Evolutionary conservation across 2,888 invertebrate species (phyloP).

Genomic region (Arge pagana): DNA sequence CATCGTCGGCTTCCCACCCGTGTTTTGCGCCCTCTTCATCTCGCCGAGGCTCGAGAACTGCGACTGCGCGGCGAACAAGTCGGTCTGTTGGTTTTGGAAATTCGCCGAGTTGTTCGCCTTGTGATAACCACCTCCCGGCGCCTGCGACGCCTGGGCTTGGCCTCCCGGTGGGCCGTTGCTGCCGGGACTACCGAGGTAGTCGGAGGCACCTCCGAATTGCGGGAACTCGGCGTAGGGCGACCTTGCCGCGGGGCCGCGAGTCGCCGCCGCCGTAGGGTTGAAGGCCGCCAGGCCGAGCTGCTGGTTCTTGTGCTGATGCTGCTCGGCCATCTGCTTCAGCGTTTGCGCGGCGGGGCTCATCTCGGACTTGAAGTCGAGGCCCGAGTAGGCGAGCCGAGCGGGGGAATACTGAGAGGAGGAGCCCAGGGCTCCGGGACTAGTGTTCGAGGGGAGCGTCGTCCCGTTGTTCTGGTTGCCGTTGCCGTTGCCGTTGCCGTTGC

Average conservation of each 20-base stretch:
- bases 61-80: slow-evolving; percentile 47
- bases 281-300: slow-evolving; percentile 66
- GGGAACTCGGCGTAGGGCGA: slow-evolving; percentile 67
- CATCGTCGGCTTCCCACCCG: slow-evolving; percentile 53
- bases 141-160: slow-evolving; percentile 43
- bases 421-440: slow-evolving; percentile 55
- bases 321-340: slow-evolving; percentile 95
- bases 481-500: slow-evolving; percentile 35
- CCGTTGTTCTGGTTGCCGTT: slow-evolving; percentile 33
- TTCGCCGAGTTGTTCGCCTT: slow-evolving; percentile 46
- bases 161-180: slow-evolving; percentile 43
- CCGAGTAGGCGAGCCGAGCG: slow-evolving; percentile 59
- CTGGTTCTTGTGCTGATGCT: slow-evolving; percentile 86
- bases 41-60: slow-evolving; percentile 45
- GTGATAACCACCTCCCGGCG: slow-evolving; percentile 46
- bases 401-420: slow-evolving; percentile 61
- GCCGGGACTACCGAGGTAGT: slow-evolving; percentile 61
- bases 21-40: slow-evolving; percentile 58
- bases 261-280: slow-evolving; percentile 59
- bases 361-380: slow-evolving; percentile 64
- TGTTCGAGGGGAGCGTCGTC: slow-evolving; percentile 53
- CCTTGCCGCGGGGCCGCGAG: slow-evolving; percentile 54
- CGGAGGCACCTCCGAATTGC: slow-evolving; percentile 61
- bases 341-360: slow-evolving; percentile 93
- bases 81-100: slow-evolving; percentile 36